Base-by-base conservation (phyloP, 2,113 vertebrate genomes). In the Ramphastos sulfuratus region DNA sequence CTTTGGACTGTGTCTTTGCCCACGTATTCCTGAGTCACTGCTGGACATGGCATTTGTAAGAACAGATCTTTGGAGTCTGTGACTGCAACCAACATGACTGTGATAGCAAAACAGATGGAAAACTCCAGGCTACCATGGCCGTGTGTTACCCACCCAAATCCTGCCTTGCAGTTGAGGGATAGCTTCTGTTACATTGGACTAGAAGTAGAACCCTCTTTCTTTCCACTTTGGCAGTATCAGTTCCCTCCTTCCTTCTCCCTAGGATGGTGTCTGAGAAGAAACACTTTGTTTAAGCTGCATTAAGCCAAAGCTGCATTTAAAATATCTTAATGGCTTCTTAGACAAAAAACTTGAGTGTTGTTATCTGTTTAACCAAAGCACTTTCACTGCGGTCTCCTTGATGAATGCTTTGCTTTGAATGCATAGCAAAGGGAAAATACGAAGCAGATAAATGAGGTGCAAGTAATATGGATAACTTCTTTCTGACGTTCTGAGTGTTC, bases 301-400 rank as follows among this genome's bases (percentile, higher is more conserved):
- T 79, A 56, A 93, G 24, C 18, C 54, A 81, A 63, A 66, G 28
- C 54, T 72, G 12, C 20, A 37, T 82, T 92, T 87, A n/a, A 82
- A 92, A 59, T 48, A 17, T 7, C 27, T 85, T 63, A 15, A 44
- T 30, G 55, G 42, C 50, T 82, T 60, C 23, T 46, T 59, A 35
- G 35, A 52, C 54, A 13, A 46, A 46, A 61, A 25, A 37, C 28
- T 1, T 1, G 0, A 14, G 7, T 23, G 3, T 64, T 76, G 31
- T 46, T 10, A 69, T 18, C 39, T 8, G 18, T 31, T 54, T 48
- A 82, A 48, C 17, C 1, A 3, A 56, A 52, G 28, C 9, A 3
- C 65, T 94, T 66, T 63, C 27, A 19, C 21, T 67, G 63, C 14
- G 25, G 7, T 14, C 3, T 82, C 33, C 39, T 60, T 74, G 16